Evolutionary conservation across 2,888 invertebrate species (phyloP).

Genomic region (Lithophane ornitopus): DNA sequence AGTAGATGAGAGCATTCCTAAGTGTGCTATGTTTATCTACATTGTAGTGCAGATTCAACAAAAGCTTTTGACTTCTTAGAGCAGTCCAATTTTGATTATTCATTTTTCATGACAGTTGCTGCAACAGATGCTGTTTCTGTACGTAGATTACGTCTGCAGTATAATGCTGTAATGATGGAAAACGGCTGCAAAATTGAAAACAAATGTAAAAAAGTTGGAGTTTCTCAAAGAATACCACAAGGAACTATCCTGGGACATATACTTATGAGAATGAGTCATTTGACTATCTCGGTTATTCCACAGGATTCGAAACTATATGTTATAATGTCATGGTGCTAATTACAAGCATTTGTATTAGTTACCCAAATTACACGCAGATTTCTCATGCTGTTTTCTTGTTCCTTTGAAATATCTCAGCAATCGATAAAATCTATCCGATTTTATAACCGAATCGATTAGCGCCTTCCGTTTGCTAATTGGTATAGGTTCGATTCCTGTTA

Average conservation of each 20-base stretch:
- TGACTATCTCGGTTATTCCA: not conserved
- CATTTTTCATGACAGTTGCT: not conserved
- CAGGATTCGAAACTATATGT: not conserved
- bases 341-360: not conserved
- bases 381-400: constrained; percentile 23
- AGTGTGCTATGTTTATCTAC: not conserved
- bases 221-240: constrained; percentile 19
- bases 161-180: not conserved
- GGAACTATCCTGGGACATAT: constrained; percentile 12
- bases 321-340: constrained; percentile 7
- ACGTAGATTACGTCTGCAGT: not conserved
- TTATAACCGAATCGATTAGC: constrained; percentile 46
- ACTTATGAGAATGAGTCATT: constrained; percentile 2
- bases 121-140: not conserved
- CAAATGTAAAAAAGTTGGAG: not conserved
- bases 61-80: constrained; percentile 22
- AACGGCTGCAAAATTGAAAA: not conserved
- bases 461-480: constrained; percentile 53
- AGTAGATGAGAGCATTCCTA: constrained; percentile 3
- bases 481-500: constrained; percentile 49
- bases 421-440: constrained; percentile 26
- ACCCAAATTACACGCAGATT: constrained; percentile 9
- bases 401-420: constrained; percentile 31
- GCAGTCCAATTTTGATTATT: not conserved
- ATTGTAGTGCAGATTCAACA: not conserved